A percentile compares a stretch with the other conserved stretches of the same genome.
Conservation (phyloP, 2,888 invertebrate genomes). For the Oconnorella tubifera region DNA sequence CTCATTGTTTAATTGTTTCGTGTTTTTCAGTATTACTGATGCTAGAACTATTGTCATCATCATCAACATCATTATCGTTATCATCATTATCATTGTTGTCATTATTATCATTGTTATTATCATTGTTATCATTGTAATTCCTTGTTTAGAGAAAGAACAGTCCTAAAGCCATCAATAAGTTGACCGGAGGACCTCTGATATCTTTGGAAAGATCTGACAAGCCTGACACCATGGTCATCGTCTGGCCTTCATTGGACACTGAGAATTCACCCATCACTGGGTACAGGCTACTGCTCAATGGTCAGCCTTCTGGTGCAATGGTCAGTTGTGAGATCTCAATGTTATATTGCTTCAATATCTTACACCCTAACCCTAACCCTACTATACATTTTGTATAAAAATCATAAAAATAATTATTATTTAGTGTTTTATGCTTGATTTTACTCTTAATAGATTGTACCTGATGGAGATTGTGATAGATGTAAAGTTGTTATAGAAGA, state of each 20-base stretch:
- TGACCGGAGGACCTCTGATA: slow-evolving; percentile 53
- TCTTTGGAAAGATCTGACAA: slow-evolving; percentile 49
- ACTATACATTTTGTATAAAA: too few species aligned
- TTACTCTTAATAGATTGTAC: slow-evolving; percentile 44
- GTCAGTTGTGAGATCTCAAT: too few species aligned
- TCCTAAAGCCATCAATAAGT: not conserved
- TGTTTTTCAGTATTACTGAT: too few species aligned
- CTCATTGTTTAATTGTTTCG: not conserved
- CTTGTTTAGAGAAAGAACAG: not conserved
- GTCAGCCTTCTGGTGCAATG: slow-evolving; percentile 52
- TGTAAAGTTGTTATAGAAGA: slow-evolving; percentile 55
- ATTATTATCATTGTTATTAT: too few species aligned
- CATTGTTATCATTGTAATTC: too few species aligned
- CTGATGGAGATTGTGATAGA: slow-evolving; percentile 48
- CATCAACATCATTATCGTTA: too few species aligned
- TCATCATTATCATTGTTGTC: too few species aligned
- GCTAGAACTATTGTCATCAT: too few species aligned
- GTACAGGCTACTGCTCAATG: slow-evolving; percentile 54
- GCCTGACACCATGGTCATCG: slow-evolving; percentile 47
- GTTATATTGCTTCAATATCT: not conserved
- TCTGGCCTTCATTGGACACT: slow-evolving; percentile 53
- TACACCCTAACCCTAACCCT: too few species aligned
- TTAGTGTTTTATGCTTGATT: too few species aligned
- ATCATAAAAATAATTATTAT: too few species aligned
- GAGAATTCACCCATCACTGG: slow-evolving; percentile 45